Evolutionary conservation across 2,113 vertebrate genomes (phyloP).

Genomic region (Zingel zingel): DNA sequence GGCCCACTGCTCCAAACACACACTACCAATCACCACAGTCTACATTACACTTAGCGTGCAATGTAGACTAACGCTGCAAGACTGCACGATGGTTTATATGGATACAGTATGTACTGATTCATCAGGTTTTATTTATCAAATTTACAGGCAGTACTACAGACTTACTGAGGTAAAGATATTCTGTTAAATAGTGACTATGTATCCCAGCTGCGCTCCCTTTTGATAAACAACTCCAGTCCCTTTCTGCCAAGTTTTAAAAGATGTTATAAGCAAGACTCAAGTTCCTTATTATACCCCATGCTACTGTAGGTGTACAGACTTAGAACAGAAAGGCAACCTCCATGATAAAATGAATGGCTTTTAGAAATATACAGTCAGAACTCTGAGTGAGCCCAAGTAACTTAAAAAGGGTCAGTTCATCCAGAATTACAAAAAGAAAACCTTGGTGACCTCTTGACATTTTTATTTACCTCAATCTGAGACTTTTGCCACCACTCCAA

Average conservation of each 20-base stretch:
- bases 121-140: background rate
- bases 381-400: background rate
- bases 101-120: too few relatives aligned
- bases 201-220: background rate
- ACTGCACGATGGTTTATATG: too few relatives aligned
- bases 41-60: conserved; percentile 1
- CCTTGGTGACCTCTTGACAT: too few relatives aligned
- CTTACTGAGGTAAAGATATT: background rate
- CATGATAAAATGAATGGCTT: too few relatives aligned
- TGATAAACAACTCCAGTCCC: background rate
- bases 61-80: background rate
- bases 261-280: too few relatives aligned
- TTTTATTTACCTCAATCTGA: too few relatives aligned
- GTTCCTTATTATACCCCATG: background rate
- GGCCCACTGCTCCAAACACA: conserved; percentile 17
- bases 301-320: background rate
- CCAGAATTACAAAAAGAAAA: too few relatives aligned
- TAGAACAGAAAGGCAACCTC: too few relatives aligned
- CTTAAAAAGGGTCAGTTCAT: too few relatives aligned
- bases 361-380: background rate
- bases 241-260: background rate
- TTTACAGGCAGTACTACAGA: background rate
- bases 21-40: conserved; percentile 11
- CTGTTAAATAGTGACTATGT: background rate
- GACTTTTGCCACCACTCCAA: too few relatives aligned